Base-by-base conservation (phyloP, 2,113 vertebrate species). In the Irena cyanogastra region DNA sequence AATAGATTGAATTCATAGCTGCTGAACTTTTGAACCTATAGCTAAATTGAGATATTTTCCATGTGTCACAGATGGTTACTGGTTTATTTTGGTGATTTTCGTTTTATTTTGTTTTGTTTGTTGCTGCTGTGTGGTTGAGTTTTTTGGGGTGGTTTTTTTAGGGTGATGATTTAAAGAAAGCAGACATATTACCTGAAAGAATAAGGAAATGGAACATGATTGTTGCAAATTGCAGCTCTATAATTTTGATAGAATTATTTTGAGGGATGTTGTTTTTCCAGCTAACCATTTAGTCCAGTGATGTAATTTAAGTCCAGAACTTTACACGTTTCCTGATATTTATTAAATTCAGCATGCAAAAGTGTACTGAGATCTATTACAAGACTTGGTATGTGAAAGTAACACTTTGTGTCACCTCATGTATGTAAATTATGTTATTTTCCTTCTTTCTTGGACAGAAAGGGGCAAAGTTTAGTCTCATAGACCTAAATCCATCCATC, bases 401-500 rank as follows among this genome's bases (percentile, higher is more conserved):
- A 79, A 81, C 80, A 86, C 63, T 61, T 81, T 54, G 18, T 59
- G 27, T 94, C 78, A 77, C 69, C 65, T 83, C 4, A 2, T 28
- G 50, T 83, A 78, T 0, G 0, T 79, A 90, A 95, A 78, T 81
- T 26, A 65, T 92, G 59, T 76, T 75, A 61, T 95, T 94, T 86
- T 88, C 65, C n/a, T 93, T 92, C 83, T 88, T 94, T 31, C n/a
- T 88, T 93, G 93, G 54, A 71, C 69, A 41, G 63, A 82, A 87
- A 82, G 44, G 91, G 88, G 44, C n/a, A 83, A 91, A 83, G 61
- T 91, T 97, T 60, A 87, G 69, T 93, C 63, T 80, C 52, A 54
- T 7, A 90, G 63, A 96, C 82, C 89, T 87, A 87, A 96, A 95
- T 96, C 87, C 53, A 92, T 97, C 93, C 78, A 95, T 97, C 90